Percentiles rank a stretch among this genome's conserved stretches.
These are phyloP conservation scores for Strigamia maritima DNA, from an alignment of 2,888 invertebrate genomes.

Conservation along the genomic window DNA sequence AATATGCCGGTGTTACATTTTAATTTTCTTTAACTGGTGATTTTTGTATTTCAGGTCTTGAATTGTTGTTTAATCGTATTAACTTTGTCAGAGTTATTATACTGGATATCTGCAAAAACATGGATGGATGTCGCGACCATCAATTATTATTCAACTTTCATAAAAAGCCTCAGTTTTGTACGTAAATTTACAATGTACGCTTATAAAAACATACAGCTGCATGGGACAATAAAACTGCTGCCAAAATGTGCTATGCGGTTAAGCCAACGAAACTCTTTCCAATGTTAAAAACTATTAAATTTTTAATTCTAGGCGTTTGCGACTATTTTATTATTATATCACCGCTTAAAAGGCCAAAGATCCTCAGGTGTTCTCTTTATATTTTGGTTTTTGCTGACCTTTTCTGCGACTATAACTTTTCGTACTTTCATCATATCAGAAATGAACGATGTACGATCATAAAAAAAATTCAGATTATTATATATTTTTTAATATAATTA, in stretches of 20 bases:
- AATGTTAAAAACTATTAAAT: no score
- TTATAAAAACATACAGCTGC: no score
- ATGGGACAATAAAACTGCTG: no score
- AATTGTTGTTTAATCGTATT: slow-evolving; percentile 81
- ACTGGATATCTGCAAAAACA: neutral
- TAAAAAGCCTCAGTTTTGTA: neutral
- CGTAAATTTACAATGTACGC: no score
- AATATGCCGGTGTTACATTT: no score
- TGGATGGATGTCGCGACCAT: neutral
- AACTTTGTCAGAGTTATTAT: neutral
- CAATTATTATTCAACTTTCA: neutral
- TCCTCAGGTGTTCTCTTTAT: neutral
- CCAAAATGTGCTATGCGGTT: no score
- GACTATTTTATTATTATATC: neutral
- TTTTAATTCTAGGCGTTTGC: neutral
- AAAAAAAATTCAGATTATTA: no score
- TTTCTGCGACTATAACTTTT: neutral
- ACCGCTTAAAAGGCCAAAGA: neutral
- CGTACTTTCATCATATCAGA: neutral
- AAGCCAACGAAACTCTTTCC: no score
- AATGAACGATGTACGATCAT: no score
- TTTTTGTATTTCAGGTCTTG: slow-evolving; percentile 69
- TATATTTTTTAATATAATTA: neutral
- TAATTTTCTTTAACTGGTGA: slow-evolving; percentile 60
- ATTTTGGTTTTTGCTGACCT: neutral